A percentile compares a stretch with the other conserved stretches of the same genome.
Conservation (phyloP, 2,797 vertebrate genomes). For the Anabacerthia variegaticeps region DNA sequence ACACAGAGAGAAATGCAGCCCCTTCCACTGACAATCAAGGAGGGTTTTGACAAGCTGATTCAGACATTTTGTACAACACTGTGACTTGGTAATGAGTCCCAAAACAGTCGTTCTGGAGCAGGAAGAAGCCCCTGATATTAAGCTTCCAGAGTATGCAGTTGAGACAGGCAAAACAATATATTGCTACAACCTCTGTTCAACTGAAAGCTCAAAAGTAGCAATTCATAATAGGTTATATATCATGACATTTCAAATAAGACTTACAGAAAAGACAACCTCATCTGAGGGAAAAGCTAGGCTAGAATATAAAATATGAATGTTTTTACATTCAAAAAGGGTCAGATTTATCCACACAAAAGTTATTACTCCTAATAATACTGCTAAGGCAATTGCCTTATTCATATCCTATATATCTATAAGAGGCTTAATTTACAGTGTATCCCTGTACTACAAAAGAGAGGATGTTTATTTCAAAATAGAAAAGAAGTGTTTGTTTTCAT, state of each 20-base stretch:
- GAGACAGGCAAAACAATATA: neutral
- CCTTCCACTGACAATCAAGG: neutral
- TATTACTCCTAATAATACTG: neutral
- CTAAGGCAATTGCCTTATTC: neutral
- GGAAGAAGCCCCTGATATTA: neutral
- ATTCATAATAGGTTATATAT: neutral
- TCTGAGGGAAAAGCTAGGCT: neutral
- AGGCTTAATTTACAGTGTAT: neutral
- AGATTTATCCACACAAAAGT: neutral
- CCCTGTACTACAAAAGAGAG: neutral
- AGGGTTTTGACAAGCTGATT: neutral
- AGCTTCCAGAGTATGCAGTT: neutral
- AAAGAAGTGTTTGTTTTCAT: neutral
- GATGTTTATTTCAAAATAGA: neutral
- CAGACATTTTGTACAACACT: neutral
- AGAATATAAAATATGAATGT: neutral
- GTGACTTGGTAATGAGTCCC: neutral
- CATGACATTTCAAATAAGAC: neutral
- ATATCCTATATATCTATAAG: neutral
- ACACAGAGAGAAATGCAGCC: neutral
- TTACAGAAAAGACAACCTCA: neutral
- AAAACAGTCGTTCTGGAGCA: neutral
- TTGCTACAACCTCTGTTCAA: neutral
- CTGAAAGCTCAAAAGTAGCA: neutral
- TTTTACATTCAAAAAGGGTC: neutral